Percentiles rank a stretch among this genome's conserved stretches.
Conservation (phyloP, 2,113 vertebrate genomes). For the Tautogolabrus adspersus region DNA sequence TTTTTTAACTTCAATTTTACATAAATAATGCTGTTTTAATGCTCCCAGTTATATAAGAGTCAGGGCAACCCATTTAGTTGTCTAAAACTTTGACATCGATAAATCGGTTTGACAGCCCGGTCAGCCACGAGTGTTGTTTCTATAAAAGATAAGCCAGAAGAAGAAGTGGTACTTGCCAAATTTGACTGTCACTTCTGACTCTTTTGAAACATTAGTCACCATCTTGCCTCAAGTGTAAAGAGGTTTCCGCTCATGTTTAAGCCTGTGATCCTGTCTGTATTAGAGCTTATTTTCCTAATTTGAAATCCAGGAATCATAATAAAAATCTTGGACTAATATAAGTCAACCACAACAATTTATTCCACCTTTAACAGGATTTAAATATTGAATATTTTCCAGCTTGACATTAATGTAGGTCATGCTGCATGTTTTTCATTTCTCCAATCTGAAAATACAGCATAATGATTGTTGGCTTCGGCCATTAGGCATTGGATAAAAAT, state of each 20-base stretch:
- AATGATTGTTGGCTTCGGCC: conserved; percentile 39
- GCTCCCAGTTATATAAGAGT: conserved; percentile 49
- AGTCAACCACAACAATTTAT: neutral
- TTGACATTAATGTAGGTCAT: conserved; percentile 3
- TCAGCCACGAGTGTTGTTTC: conserved; percentile 22
- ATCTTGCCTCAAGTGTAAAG: conserved; percentile 16
- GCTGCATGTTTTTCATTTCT: conserved; percentile 30
- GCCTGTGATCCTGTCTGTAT: neutral
- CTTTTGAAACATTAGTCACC: conserved; percentile 1
- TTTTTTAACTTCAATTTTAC: conserved; percentile 27
- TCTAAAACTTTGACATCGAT: conserved; percentile 39
- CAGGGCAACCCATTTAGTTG: conserved; percentile 20
- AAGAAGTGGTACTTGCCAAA: conserved; percentile 15
- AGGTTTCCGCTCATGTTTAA: neutral
- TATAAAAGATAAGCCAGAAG: conserved; percentile 22
- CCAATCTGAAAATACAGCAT: conserved; percentile 16
- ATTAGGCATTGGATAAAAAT: conserved; percentile 24
- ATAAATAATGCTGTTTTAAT: conserved; percentile 51
- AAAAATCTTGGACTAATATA: neutral
- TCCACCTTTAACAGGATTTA: neutral
- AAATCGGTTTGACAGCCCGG: conserved; percentile 42
- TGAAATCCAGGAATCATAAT: neutral
- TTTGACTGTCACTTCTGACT: conserved; percentile 30
- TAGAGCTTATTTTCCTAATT: neutral
- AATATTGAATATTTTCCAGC: conserved; percentile 11